These are phyloP conservation scores for Hirtodrosophila cameraria DNA, from an alignment of 2,888 invertebrate genomes.

Conservation along the genomic window DNA sequence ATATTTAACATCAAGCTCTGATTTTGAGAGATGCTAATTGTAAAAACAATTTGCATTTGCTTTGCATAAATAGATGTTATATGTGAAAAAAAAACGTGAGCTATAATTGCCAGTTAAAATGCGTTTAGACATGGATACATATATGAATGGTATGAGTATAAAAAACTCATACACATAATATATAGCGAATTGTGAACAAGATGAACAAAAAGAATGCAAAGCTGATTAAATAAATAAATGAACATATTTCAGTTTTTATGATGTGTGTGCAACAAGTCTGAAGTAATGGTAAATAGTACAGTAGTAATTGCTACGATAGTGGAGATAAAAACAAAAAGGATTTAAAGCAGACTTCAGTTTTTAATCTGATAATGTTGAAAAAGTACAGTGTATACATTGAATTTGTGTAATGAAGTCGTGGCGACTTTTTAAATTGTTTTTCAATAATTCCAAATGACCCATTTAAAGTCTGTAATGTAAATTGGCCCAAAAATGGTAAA, in stretches of 20 bases:
- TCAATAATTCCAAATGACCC: slow-evolving; percentile 33
- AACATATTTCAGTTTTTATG: slow-evolving; percentile 16
- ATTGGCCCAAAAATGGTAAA: slow-evolving; percentile 12
- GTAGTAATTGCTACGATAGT: no score
- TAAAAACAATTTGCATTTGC: slow-evolving; percentile 39
- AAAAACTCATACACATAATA: slow-evolving; percentile 9
- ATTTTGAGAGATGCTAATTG: slow-evolving; percentile 22
- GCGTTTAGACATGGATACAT: slow-evolving; percentile 22
- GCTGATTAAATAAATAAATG: slow-evolving; percentile 42
- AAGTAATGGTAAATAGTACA: no score
- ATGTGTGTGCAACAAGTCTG: not conserved
- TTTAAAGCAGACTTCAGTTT: no score
- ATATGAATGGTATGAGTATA: slow-evolving; percentile 38
- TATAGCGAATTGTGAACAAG: slow-evolving; percentile 41
- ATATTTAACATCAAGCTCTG: slow-evolving; percentile 49
- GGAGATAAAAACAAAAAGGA: no score
- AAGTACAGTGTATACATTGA: no score
- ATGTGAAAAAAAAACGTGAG: slow-evolving; percentile 34
- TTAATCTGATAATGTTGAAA: no score
- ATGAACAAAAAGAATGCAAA: slow-evolving; percentile 30
- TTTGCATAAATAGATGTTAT: slow-evolving; percentile 40
- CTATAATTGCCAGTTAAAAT: slow-evolving; percentile 15
- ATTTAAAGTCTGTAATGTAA: slow-evolving; percentile 35
- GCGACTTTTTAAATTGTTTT: no score
- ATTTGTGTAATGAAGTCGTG: no score